Percentiles rank a stretch among this genome's conserved stretches.
Conservation (phyloP, 2,113 vertebrate species). For the Anarrhichthys ocellatus region DNA sequence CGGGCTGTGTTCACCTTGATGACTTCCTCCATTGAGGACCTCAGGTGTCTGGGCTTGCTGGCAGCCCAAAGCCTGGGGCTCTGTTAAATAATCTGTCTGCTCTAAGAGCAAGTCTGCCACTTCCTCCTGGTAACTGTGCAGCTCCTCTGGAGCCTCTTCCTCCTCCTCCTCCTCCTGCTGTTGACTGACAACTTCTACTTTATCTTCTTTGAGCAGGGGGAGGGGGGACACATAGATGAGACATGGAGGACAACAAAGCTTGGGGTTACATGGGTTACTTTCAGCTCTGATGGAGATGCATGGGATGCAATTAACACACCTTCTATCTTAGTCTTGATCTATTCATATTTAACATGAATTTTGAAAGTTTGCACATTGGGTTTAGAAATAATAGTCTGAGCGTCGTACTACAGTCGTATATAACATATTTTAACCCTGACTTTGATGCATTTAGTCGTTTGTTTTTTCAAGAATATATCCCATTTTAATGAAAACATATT, state of each 20-base stretch:
- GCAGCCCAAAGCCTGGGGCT: slow-evolving; percentile 71
- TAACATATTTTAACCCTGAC: neutral
- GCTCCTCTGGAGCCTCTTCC: slow-evolving; percentile 65
- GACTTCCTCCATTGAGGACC: slow-evolving; percentile 75
- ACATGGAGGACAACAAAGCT: slow-evolving; percentile 62
- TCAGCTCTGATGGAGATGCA: slow-evolving; percentile 76
- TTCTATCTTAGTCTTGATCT: neutral
- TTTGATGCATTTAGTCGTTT: neutral
- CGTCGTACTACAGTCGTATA: neutral
- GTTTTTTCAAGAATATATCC: neutral
- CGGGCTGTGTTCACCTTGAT: slow-evolving; percentile 62
- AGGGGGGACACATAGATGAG: slow-evolving; percentile 61
- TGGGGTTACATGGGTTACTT: slow-evolving; percentile 63
- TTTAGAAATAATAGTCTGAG: neutral
- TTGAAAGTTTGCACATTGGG: neutral
- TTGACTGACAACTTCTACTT: slow-evolving; percentile 70
- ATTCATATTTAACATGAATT: neutral
- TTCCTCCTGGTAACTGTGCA: slow-evolving; percentile 56
- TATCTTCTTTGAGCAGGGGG: slow-evolving; percentile 63
- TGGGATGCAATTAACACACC: slow-evolving; percentile 50
- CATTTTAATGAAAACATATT: neutral
- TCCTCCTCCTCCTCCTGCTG: slow-evolving; percentile 57
- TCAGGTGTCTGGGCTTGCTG: slow-evolving; percentile 67
- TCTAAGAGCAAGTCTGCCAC: slow-evolving; percentile 67
- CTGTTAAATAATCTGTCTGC: slow-evolving; percentile 69